Conservation (phyloP, 1,140 invertebrate genomes). For the Phymastichus coffea region DNA sequence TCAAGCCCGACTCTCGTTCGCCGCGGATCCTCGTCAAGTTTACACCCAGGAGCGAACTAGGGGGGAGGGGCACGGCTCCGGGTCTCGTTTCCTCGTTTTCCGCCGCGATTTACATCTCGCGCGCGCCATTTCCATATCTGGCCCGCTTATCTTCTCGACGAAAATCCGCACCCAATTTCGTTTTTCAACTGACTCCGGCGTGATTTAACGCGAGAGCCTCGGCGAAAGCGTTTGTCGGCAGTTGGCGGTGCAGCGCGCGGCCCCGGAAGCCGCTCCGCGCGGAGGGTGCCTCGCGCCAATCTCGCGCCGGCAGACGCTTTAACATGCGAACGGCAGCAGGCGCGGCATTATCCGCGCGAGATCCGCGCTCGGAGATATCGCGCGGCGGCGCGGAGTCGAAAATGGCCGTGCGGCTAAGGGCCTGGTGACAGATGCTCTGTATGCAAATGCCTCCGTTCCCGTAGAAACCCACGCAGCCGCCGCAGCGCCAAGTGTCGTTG, state of each 20-base stretch:
- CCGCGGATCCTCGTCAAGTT: neutral
- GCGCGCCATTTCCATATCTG: no score
- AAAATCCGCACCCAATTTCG: conserved; percentile 31
- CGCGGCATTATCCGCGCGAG: conserved; percentile 52
- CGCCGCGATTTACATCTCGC: no score
- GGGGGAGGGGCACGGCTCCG: no score
- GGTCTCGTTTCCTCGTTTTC: no score
- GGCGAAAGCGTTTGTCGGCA: no score
- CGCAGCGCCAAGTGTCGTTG: no score
- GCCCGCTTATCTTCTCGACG: conserved; percentile 36
- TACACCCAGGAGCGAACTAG: neutral
- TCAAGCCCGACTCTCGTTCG: neutral
- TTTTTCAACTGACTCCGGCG: no score
- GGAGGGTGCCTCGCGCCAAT: neutral
- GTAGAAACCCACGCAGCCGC: conserved; percentile 38
- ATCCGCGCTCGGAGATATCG: conserved; percentile 49
- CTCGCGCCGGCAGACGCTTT: conserved; percentile 26
- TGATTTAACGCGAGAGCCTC: no score
- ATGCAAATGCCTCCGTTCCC: conserved; percentile 54
- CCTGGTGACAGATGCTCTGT: conserved; percentile 58
- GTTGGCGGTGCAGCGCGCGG: no score
- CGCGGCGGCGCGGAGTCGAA: conserved; percentile 45
- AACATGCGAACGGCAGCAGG: conserved; percentile 50
- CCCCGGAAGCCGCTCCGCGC: conserved; percentile 25
- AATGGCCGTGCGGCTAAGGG: conserved; percentile 52